Evolutionary conservation across 92 coral and sea anemone species (phyloP).

Genomic region (Zoanthus solanderi): DNA sequence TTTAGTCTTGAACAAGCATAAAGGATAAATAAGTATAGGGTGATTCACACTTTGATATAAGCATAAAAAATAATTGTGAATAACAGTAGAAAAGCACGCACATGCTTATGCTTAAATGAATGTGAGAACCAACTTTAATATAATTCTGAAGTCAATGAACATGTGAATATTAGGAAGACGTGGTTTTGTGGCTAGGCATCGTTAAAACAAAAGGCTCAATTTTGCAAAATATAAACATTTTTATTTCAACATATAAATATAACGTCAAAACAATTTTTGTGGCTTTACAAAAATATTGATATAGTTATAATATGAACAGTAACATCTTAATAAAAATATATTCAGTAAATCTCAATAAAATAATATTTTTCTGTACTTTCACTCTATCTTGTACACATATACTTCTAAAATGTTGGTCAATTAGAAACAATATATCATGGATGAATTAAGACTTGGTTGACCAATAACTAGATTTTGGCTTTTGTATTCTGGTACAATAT

Average conservation of each 20-base stretch:
- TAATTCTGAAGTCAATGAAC: neutral
- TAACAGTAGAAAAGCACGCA: conserved; percentile 16
- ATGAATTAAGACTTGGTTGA: conserved; percentile 24
- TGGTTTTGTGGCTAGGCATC: conserved; percentile 17
- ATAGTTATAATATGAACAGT: conserved; percentile 29
- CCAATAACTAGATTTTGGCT: conserved; percentile 30
- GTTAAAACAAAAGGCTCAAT: conserved; percentile 21
- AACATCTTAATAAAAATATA: conserved; percentile 27
- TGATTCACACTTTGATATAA: conserved; percentile 16
- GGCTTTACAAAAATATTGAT: conserved; percentile 30
- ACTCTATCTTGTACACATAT: conserved; percentile 25
- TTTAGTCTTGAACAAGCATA: conserved; percentile 12
- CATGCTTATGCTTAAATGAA: conserved; percentile 24
- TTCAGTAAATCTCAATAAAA: conserved; percentile 20
- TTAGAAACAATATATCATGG: conserved; percentile 29
- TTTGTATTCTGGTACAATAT: conserved; percentile 30
- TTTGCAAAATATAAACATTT: conserved; percentile 18
- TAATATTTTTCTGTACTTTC: conserved; percentile 16
- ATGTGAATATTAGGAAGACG: conserved; percentile 22
- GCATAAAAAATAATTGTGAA: conserved; percentile 4
- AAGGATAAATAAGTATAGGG: conserved; percentile 20
- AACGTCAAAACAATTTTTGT: conserved; percentile 27
- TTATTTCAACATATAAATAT: conserved; percentile 28
- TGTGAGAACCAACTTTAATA: conserved; percentile 22
- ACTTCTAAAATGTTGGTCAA: conserved; percentile 29